Evolutionary conservation across 2,888 invertebrate species (phyloP).

Genomic region (Tridacna gigas): DNA sequence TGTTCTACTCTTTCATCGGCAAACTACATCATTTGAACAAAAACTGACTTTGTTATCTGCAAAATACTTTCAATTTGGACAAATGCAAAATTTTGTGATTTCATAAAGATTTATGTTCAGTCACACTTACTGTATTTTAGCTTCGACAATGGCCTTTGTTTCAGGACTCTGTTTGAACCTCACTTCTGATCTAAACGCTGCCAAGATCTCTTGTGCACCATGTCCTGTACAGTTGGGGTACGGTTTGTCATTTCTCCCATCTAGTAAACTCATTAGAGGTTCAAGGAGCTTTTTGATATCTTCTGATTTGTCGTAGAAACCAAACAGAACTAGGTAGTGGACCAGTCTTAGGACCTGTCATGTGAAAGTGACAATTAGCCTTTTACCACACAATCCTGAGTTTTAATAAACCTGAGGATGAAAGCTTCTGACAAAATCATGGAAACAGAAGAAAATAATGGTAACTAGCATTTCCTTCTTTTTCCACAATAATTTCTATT

Average conservation of each 20-base stretch:
- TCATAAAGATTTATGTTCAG: not conserved
- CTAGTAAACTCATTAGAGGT: conserved; percentile 82
- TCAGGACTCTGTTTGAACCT: conserved; percentile 80
- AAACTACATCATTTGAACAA: not conserved
- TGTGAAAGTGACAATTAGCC: not conserved
- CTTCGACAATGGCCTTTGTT: conserved; percentile 82
- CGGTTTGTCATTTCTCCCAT: conserved; percentile 84
- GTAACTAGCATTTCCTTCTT: too few species aligned
- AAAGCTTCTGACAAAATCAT: too few species aligned
- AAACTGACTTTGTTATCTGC: too few species aligned
- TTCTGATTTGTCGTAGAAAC: conserved; percentile 81
- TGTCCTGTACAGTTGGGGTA: conserved; percentile 73
- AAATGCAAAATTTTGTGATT: not conserved
- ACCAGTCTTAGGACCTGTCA: conserved; percentile 82
- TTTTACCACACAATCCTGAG: not conserved
- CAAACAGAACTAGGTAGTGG: conserved; percentile 81
- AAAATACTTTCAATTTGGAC: not conserved
- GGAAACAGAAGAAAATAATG: too few species aligned
- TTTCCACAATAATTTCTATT: too few species aligned
- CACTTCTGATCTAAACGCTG: conserved; percentile 73
- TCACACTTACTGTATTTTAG: conserved; percentile 82
- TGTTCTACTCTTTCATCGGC: not conserved
- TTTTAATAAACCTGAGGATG: too few species aligned
- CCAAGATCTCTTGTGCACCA: conserved; percentile 74
- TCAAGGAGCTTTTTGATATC: conserved; percentile 81